Evolutionary conservation across 2,113 vertebrate genomes (phyloP), one percentile per base, ranked within the genome.

Genomic region (Mola mola): DNA sequence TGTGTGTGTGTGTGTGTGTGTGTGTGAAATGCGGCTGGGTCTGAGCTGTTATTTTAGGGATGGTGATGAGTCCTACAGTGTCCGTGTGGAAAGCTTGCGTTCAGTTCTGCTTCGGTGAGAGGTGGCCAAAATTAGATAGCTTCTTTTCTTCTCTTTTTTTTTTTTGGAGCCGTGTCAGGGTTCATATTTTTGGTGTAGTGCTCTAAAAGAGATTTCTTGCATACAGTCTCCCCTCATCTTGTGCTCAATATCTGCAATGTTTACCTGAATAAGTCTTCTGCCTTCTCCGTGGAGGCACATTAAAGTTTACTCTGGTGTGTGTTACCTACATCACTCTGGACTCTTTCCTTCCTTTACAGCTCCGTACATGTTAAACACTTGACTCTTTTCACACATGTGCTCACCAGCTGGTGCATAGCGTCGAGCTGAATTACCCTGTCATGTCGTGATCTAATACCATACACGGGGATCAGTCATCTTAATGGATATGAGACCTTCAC

Each of bases 401-500:
- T 65, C n/a, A 47, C 2, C 56, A 57, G 63, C 76, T 79, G 69
- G 44, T 63, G 79, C 60, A 24, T 55, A 43, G 9, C 17, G 1
- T 12, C 17, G 26, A 43, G 62, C 52, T 65, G 40, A 62, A 77
- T 75, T 63, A 66, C 53, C 61, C 62, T 66, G 73, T 59, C 76
- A 22, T 78, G 72, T 72, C 49, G 15, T 66, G 70, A 83, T 81
- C 62, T 78, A 73, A 65, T 62, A n/a, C 43, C 47, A 31, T 60
- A 46, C 38, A 49, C 13, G 73, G 42, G 40, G 63, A 79, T 90
- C 82, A 40, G 47, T 84, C 75, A 71, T 40, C 62, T 67, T 83
- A 83, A 87, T 78, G 72, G 77, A 42, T 36, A 58, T 33, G 73
- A 83, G 62, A 85, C 83, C 75, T 86, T 89, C 85, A 85, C 40